Evolutionary conservation across 1,140 invertebrate genomes (phyloP), one percentile per base, ranked within the genome.

Genomic region (Drosophila tani): DNA sequence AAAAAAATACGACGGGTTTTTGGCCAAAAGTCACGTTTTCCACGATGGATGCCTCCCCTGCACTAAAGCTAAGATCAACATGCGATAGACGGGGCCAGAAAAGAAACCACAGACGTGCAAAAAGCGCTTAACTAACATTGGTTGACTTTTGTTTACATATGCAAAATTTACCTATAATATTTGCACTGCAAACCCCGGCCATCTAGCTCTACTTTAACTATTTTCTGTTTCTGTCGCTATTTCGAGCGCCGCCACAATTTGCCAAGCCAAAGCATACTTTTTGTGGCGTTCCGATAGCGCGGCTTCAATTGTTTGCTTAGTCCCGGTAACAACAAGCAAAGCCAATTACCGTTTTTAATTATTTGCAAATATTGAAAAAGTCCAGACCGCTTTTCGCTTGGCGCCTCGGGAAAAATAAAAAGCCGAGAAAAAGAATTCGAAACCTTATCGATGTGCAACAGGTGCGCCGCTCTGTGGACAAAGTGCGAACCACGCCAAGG

Each of bases 271-370:
- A 79, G 63, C 62, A 67, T 85, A 75, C 73, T 70, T 45, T 50
- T 68, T 19, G 5, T 8, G 46, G 27, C 19, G 29, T 38, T 43
- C 56, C 76, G 71, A 83, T 65, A 73, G 59, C 46, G 46, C 50
- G 40, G 64, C 45, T 24, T 57, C 41, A 76, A 41, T 74, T 81
- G 74, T 70, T 70, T 70, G 40, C 12, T 70, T 68, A 70, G 63
- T 55, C 49, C 40, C 51, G 73, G 11, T 35, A 32, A 41, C 66
- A 66, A 87, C 83, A 80, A 74, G 80, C 67, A 87, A 87, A 87
- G 77, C 75, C 83, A 87, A 83, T 87, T 83, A 87, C 66, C 64
- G 57, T 59, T 82, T 76, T 80, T 86, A 86, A 82, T 87, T 82
- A 82, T 80, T 77, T 77, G 83, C 64, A 86, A 87, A 86, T 86